Evolutionary conservation across 2,113 vertebrate genomes (phyloP).

Genomic region (Colaptes auratus): DNA sequence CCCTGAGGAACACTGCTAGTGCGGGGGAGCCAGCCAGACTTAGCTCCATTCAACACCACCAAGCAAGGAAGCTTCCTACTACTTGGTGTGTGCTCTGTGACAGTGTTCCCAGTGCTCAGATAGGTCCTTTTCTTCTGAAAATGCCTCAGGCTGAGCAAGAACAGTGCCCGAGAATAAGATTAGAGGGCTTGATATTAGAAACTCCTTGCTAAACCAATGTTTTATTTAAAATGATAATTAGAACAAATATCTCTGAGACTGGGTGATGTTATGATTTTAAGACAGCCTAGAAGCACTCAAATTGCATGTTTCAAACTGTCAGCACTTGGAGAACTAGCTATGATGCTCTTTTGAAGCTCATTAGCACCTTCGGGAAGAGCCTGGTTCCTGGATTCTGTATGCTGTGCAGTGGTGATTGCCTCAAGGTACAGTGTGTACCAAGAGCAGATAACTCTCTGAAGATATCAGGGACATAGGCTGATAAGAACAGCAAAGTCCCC

Average conservation of each 20-base stretch:
- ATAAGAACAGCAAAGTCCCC: background rate
- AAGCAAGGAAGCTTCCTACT: background rate
- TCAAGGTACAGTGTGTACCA: background rate
- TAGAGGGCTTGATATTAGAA: background rate
- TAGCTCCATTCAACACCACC: too few species aligned
- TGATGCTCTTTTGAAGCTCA: background rate
- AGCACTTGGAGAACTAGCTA: background rate
- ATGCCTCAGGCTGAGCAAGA: background rate
- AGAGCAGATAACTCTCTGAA: background rate
- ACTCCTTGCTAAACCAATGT: background rate
- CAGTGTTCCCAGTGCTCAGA: background rate
- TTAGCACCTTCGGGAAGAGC: background rate
- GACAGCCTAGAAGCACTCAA: background rate
- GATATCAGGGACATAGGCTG: background rate
- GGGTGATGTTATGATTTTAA: background rate
- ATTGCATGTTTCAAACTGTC: background rate
- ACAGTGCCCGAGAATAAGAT: background rate
- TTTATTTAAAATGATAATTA: conserved; percentile 1
- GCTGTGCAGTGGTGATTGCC: background rate
- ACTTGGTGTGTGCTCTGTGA: background rate
- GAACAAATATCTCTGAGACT: background rate
- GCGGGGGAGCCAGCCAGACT: too few species aligned
- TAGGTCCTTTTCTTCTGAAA: background rate
- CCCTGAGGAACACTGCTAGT: too few species aligned
- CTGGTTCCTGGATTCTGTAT: background rate